These are phyloP conservation scores for Plagodis dolabraria DNA, from an alignment of 2,888 invertebrate species.

Conservation along the genomic window DNA sequence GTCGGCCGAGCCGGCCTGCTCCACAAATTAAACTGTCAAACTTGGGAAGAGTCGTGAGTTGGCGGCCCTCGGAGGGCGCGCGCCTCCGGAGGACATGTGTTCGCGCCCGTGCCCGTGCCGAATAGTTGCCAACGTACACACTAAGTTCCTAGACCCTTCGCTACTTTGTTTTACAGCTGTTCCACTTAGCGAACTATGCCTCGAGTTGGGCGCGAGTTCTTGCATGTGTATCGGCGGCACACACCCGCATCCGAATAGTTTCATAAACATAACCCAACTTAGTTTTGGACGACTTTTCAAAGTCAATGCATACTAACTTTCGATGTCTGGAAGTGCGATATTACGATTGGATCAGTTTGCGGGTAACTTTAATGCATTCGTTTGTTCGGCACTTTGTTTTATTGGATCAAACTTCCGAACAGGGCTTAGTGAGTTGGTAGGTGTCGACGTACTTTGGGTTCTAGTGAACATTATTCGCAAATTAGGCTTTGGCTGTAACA, in stretches of 20 bases:
- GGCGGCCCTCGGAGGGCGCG: constrained; percentile 37
- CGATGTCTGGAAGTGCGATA: constrained; percentile 82
- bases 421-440: constrained; percentile 61
- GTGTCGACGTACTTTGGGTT: constrained; percentile 55
- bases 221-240: constrained; percentile 83
- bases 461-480: constrained; percentile 32
- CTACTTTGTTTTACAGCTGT: constrained; percentile 85
- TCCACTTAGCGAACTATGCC: constrained; percentile 85
- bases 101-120: constrained; percentile 53
- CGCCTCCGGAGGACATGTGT: constrained; percentile 60
- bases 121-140: constrained; percentile 76
- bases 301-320: constrained; percentile 85
- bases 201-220: constrained; percentile 83
- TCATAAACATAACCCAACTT: constrained; percentile 85
- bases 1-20: constrained; percentile 58
- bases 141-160: constrained; percentile 84
- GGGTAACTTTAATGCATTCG: constrained; percentile 83
- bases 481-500: constrained; percentile 28
- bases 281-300: constrained; percentile 85
- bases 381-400: constrained; percentile 82
- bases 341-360: constrained; percentile 83
- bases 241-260: constrained; percentile 83
- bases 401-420: constrained; percentile 75
- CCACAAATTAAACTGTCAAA: constrained; percentile 75
- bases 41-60: constrained; percentile 50